phyloP scores from a whole-genome alignment of 2,797 vertebrate species.

The Sylvilagus floridanus region DNA sequence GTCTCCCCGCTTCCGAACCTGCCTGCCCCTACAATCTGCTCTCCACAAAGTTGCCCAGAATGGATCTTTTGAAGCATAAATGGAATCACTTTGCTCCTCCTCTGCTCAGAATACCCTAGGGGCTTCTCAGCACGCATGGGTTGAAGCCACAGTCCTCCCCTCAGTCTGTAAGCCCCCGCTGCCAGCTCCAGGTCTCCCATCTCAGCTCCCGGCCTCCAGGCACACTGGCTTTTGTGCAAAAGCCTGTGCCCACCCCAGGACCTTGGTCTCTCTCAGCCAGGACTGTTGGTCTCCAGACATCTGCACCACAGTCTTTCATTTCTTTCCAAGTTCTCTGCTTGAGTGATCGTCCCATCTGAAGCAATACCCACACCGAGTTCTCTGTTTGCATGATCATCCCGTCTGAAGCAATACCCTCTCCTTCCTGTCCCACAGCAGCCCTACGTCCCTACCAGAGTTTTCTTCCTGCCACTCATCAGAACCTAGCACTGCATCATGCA shows the following conservation, averaged over 20 bases:
- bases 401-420: not conserved
- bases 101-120: not conserved
- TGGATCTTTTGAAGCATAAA: not conserved
- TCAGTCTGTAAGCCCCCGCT: not conserved
- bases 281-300: too few species aligned
- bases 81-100: not conserved
- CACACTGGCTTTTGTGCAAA: not conserved
- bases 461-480: not conserved
- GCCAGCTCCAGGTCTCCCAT: too few species aligned
- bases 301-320: not conserved
- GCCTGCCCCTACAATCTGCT: not conserved
- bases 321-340: not conserved
- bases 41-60: not conserved
- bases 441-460: not conserved
- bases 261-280: not conserved
- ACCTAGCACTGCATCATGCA: not conserved
- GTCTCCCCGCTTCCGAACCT: not conserved
- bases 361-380: not conserved
- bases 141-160: not conserved
- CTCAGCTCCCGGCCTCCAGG: not conserved
- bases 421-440: not conserved
- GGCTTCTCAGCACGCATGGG: too few species aligned
- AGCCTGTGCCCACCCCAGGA: not conserved
- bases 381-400: not conserved
- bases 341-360: not conserved